phyloP scores from a whole-genome alignment of 2,888 invertebrate genomes.

The Taenaris catops region DNA sequence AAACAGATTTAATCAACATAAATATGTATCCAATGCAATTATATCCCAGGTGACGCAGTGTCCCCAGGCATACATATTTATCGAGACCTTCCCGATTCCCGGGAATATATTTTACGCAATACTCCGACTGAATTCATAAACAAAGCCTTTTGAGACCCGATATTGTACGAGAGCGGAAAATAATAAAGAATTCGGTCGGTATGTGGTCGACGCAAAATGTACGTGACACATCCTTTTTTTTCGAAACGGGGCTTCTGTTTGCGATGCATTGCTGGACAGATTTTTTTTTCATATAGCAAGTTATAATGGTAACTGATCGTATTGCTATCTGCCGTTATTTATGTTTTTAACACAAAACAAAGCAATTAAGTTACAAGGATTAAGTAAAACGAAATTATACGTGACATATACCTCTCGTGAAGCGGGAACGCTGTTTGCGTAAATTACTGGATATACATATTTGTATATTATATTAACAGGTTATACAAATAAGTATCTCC shows the following conservation, averaged over 20 bases:
- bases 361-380: too few species aligned
- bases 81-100: conserved; percentile 26
- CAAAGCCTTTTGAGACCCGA: conserved; percentile 14
- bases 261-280: conserved; percentile 3
- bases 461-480: too few species aligned
- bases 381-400: too few species aligned
- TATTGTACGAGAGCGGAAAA: conserved; percentile 10
- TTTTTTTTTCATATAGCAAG: too few species aligned
- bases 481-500: too few species aligned
- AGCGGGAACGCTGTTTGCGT: too few species aligned
- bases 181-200: conserved; percentile 12
- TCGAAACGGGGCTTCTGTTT: not conserved
- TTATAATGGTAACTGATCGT: too few species aligned
- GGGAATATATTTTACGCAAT: conserved; percentile 13
- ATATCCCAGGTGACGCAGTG: conserved; percentile 48
- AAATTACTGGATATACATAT: too few species aligned
- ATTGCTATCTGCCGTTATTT: too few species aligned
- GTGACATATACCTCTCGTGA: too few species aligned
- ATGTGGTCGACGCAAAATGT: conserved; percentile 8
- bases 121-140: conserved; percentile 13
- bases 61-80: conserved; percentile 57
- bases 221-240: conserved; percentile 8
- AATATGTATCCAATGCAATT: conserved; percentile 32
- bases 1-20: conserved; percentile 1
- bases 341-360: too few species aligned